Evolutionary conservation across 92 coral and sea anemone species (phyloP).

Genomic region (Meandrina meandrites): DNA sequence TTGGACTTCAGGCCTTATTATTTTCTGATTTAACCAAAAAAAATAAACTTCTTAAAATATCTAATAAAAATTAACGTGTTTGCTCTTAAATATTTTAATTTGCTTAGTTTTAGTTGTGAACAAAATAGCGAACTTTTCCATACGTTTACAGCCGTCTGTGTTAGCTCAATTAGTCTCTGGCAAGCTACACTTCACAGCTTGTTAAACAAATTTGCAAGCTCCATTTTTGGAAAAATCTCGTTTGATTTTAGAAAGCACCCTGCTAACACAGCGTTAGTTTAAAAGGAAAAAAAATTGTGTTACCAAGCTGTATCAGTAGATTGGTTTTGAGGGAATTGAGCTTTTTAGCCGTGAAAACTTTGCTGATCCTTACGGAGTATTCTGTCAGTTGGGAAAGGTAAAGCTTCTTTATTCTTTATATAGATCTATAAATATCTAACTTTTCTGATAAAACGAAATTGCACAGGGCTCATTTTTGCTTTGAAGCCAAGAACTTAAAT

Average conservation of each 20-base stretch:
- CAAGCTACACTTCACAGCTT: background rate
- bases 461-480: background rate
- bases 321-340: background rate
- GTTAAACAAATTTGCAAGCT: background rate
- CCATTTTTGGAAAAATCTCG: slow-evolving; percentile 18
- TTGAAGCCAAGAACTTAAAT: background rate
- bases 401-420: background rate
- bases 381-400: background rate
- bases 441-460: background rate
- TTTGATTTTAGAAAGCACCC: slow-evolving; percentile 8
- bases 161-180: background rate
- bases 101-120: background rate
- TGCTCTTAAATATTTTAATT: background rate
- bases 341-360: background rate
- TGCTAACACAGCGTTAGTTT: background rate
- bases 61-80: background rate
- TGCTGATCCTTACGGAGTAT: background rate
- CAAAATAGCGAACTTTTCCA: background rate
- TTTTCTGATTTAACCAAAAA: background rate
- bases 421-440: background rate
- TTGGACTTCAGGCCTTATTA: background rate
- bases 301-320: background rate
- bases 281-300: background rate
- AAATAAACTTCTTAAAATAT: background rate
- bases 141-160: background rate